Evolutionary conservation across 2,113 vertebrate species (phyloP).

Genomic region (Callithrix jacchus): DNA sequence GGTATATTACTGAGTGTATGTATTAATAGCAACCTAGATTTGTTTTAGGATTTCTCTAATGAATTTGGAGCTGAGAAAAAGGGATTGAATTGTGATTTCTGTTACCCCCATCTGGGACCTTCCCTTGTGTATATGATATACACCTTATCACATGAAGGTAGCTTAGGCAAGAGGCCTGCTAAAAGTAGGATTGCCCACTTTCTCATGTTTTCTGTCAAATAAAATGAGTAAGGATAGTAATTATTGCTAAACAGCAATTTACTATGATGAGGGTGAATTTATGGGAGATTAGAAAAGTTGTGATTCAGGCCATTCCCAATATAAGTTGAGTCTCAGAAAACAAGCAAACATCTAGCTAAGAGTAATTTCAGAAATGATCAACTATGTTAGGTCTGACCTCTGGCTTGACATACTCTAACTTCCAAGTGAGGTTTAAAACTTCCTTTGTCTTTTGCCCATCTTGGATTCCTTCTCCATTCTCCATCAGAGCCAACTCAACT

Average conservation of each 20-base stretch:
- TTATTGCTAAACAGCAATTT: neutral
- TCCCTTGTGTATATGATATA: too few relatives aligned
- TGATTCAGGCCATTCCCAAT: neutral
- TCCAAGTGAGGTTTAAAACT: neutral
- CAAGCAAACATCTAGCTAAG: neutral
- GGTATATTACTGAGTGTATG: neutral
- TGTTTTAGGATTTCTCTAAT: neutral
- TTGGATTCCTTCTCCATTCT: neutral
- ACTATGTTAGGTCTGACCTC: neutral
- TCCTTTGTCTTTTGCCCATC: neutral
- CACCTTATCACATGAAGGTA: neutral
- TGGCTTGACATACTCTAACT: neutral
- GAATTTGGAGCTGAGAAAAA: neutral
- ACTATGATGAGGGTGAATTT: neutral
- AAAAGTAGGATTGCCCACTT: neutral
- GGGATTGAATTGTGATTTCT: neutral
- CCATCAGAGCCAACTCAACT: neutral
- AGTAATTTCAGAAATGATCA: neutral
- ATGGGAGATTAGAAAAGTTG: neutral
- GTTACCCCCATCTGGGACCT: neutral
- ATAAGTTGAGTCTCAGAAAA: neutral
- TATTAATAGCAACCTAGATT: neutral
- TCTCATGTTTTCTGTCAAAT: neutral
- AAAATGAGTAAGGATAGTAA: neutral
- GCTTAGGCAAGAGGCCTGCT: neutral